Evolutionary conservation across 2,888 invertebrate genomes (phyloP).

Genomic region (Chrysomela aeneicollis): DNA sequence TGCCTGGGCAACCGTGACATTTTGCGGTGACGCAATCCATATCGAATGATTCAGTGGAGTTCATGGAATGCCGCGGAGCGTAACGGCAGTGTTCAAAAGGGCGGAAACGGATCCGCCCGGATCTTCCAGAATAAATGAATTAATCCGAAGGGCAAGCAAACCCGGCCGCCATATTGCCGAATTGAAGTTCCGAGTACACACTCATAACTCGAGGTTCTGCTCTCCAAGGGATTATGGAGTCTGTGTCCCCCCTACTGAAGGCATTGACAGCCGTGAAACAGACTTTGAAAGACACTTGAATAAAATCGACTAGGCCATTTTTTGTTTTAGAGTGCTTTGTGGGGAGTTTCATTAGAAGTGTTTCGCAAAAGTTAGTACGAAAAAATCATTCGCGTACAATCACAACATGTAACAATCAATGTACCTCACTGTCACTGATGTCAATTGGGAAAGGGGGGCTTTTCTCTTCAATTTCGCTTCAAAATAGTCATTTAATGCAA

Average conservation of each 20-base stretch:
- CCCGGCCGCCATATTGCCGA: constrained; percentile 38
- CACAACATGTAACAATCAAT: too few species aligned
- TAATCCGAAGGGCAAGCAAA: constrained; percentile 46
- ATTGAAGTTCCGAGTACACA: constrained; percentile 48
- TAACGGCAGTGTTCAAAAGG: constrained; percentile 17
- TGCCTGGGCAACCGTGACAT: too few species aligned
- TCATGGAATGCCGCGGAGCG: constrained; percentile 22
- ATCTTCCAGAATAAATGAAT: constrained; percentile 46
- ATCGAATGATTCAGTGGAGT: constrained; percentile 14
- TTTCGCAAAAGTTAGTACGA: too few species aligned
- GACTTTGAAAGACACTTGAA: not conserved
- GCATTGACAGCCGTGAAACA: not conserved
- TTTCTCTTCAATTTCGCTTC: too few species aligned
- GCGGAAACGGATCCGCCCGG: constrained; percentile 34
- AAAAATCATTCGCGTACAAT: too few species aligned
- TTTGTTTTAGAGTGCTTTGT: too few species aligned
- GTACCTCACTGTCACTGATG: too few species aligned
- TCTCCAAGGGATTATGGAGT: constrained; percentile 37
- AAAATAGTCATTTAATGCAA: too few species aligned
- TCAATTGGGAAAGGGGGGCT: too few species aligned
- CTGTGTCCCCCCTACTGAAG: not conserved
- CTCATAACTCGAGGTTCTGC: constrained; percentile 45
- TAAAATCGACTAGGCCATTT: not conserved
- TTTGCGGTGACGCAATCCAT: not conserved
- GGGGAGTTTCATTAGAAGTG: too few species aligned